Base-by-base conservation (phyloP, 2,797 vertebrate species). In the Thaleichthys pacificus region DNA sequence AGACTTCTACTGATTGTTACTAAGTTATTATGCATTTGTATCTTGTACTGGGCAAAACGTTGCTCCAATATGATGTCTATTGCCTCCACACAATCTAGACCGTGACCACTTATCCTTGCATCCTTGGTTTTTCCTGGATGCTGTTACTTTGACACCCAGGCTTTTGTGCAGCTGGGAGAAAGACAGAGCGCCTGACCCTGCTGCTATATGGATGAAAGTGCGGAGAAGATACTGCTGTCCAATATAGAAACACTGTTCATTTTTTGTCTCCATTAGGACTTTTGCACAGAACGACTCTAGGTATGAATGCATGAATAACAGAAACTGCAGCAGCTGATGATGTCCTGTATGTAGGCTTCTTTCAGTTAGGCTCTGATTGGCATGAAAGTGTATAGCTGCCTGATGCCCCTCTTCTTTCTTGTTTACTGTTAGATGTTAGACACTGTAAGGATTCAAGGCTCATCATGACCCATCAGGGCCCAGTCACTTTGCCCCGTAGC, bases 301-400 rank as follows among this genome's bases (percentile, higher is more conserved):
- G 75, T 77, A 65, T 73, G 75, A 81, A 84, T 89, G 89, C 89
- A 92, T 90, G 88, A 79, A 74, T 80, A 79, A 35, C 78, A 85
- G 66, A 54, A 82, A 80, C 75, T 81, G 24, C 79, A 80, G 80
- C 72, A 71, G 78, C 78, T 72, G 78, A 28, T 21, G 17, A 60
- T 70, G 79, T 35, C 19, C 62, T 61, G 68, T 80, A 82, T 56
- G 61, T 84, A 58, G 42, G 75, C 76, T 84, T 76, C 19, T 70
- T 70, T 65, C 64, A 61, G 77, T 84, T 82, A 5, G 22, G 70
- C 32, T 79, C 26, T 64, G 72, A 67, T 84, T 82, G 69, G 86
- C 86, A 87, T 89, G 87, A 24, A 81, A 70, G 77, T 71, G 24
- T 28, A 66, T 58, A 61, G 71, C 77, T 77, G 77, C 68, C 77